A percentile compares a stretch with the other conserved stretches of the same genome.
Conservation (phyloP, 2,888 invertebrate genomes). For the Ophion ventricosus region DNA sequence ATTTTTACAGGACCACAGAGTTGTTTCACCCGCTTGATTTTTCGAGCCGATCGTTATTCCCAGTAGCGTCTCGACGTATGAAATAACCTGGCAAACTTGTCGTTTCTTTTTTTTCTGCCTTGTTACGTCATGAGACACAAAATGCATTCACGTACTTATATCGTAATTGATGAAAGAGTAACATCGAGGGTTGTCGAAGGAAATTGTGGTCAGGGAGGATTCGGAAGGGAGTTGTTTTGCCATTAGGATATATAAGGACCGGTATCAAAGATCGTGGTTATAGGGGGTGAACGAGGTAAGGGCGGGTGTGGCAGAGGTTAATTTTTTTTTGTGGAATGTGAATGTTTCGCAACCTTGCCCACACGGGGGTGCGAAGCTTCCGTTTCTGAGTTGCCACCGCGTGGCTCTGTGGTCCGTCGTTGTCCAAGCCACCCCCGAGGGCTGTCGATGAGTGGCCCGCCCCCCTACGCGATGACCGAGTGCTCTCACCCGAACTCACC, state of each 20-base stretch:
- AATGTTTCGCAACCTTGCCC: slow-evolving; percentile 90
- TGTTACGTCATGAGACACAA: slow-evolving; percentile 35
- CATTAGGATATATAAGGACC: slow-evolving; percentile 7
- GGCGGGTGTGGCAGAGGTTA: slow-evolving; percentile 32
- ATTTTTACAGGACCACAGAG: no score
- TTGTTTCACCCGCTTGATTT: neutral
- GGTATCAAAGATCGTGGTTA: slow-evolving; percentile 13
- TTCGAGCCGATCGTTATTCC: slow-evolving; percentile 38
- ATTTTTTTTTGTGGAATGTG: slow-evolving; percentile 85
- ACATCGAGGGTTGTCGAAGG: slow-evolving; percentile 53
- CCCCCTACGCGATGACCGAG: slow-evolving; percentile 83
- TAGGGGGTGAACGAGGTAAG: slow-evolving; percentile 36
- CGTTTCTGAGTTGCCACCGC: slow-evolving; percentile 87
- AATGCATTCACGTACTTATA: slow-evolving; percentile 64
- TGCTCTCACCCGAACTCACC: slow-evolving; percentile 84
- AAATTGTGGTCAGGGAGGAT: slow-evolving; percentile 11
- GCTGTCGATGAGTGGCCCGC: slow-evolving; percentile 83
- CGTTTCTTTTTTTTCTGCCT: slow-evolving; percentile 5
- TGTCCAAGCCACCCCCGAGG: slow-evolving; percentile 84
- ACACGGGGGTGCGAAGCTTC: slow-evolving; percentile 92
- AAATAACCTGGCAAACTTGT: slow-evolving; percentile 30
- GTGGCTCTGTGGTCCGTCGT: slow-evolving; percentile 82
- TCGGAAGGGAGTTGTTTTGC: slow-evolving; percentile 10
- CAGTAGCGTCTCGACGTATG: slow-evolving; percentile 27
- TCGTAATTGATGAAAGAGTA: slow-evolving; percentile 52